These are phyloP conservation scores for Heterohyrax brucei DNA, from an alignment of 2,797 vertebrate genomes.

Conservation along the genomic window DNA sequence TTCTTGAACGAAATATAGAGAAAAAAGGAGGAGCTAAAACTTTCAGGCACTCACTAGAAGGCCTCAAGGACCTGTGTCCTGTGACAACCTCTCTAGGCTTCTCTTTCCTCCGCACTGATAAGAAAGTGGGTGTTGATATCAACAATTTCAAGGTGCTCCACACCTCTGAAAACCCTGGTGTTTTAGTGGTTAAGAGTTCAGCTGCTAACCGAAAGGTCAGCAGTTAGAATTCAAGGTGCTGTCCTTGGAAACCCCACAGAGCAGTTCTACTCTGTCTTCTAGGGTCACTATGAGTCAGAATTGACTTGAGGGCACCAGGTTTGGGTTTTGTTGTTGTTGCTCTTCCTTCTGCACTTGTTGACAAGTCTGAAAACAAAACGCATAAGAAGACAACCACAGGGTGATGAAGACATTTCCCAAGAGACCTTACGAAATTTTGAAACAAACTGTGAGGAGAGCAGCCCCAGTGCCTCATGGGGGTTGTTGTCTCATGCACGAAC, in stretches of 20 bases:
- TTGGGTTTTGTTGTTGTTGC: too few relatives aligned
- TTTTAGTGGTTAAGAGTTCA: too few relatives aligned
- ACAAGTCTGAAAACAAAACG: not conserved
- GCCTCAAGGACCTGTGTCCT: not conserved
- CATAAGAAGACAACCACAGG: not conserved
- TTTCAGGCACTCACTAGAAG: not conserved
- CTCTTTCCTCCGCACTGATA: not conserved
- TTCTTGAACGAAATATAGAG: not conserved
- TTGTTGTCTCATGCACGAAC: not conserved
- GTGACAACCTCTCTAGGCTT: not conserved
- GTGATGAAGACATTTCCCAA: conserved; percentile 30
- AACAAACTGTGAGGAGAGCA: not conserved
- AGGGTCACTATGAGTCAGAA: too few relatives aligned
- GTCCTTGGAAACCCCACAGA: too few relatives aligned
- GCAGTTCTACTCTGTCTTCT: too few relatives aligned
- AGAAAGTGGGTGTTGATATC: not conserved
- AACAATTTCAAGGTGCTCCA: not conserved
- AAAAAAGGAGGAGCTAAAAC: not conserved
- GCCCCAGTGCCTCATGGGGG: not conserved
- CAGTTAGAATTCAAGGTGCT: too few relatives aligned
- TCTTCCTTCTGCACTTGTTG: not conserved
- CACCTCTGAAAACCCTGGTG: not conserved
- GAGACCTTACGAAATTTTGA: not conserved
- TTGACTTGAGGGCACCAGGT: too few relatives aligned
- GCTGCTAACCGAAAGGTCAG: too few relatives aligned